Base-by-base conservation (phyloP, 2,888 invertebrate species). In the Drosophila stalkeri region DNA sequence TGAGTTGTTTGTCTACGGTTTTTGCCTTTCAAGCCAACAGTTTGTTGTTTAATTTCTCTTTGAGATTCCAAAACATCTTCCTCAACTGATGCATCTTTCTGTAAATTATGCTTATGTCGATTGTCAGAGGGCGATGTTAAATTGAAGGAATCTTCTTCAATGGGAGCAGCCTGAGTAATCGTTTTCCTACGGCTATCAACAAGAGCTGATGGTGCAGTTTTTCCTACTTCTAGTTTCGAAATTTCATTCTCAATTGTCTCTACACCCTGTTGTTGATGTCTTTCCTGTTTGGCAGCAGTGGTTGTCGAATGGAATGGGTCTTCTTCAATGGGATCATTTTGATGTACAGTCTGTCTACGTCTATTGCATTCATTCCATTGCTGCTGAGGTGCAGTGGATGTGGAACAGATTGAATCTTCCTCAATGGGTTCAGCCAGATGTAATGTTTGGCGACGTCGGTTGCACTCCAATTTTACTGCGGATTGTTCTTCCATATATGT, bases 371-470 rank as follows among this genome's bases (percentile, higher is more conserved):
- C 16, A 3, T 14, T 2, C 33, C 20, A 20, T 37, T 18, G 61
- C 11, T 20, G 56, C 16, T 8, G 61, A 11, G 3, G 2, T 3
- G 14, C 55, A 3, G 14, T 9, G 60, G 37, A 47, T 20, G 37
- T 20, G 11, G 35, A 27, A 12, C 62, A 44, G 16, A 51, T 9
- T 1, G 31, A 46, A 6, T 70, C 69, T 18, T 70, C 69, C 9
- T 54, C 54, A 23, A 68, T 49, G 35, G 52, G 23, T 12, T 54
- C 69, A 9, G 60, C 31, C 16, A 60, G 4, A 11, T 54, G 54
- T n/a, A 69, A n/a, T 1, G 60, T 60, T n/a, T 68, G 52, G 12
- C 69, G 41, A 20, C 49, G 63, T 23, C 27, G 62, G 4, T 9
- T n/a, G 14, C 12, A 16, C 12, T 41, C 31, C 20, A 23, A 11